Evolutionary conservation across 2,797 vertebrate genomes (phyloP).

Genomic region (Diglossa cyanea): DNA sequence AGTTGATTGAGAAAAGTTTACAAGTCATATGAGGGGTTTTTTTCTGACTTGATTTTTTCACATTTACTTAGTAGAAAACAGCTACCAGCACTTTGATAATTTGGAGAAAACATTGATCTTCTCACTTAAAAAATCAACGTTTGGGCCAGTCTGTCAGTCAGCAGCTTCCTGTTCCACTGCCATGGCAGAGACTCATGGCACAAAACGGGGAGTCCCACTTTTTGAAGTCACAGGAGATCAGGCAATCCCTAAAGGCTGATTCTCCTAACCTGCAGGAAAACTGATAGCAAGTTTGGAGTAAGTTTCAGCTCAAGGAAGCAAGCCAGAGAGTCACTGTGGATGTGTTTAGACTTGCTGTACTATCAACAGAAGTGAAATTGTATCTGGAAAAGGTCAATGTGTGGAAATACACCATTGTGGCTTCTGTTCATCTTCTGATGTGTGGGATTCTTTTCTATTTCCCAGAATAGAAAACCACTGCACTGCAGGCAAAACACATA

Average conservation of each 20-base stretch:
- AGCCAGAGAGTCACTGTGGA: neutral
- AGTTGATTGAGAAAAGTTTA: neutral
- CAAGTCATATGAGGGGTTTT: neutral
- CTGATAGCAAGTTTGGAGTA: neutral
- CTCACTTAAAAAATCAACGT: neutral
- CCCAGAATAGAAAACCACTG: neutral
- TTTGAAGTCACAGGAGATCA: neutral
- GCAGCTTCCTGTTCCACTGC: neutral
- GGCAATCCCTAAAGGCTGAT: neutral
- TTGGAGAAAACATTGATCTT: neutral
- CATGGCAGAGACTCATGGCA: neutral
- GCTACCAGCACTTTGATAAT: neutral
- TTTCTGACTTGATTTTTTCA: neutral
- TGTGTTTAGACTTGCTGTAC: neutral
- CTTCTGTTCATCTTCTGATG: neutral
- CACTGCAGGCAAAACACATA: neutral
- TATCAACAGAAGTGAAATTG: neutral
- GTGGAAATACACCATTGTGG: neutral
- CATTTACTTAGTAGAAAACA: neutral
- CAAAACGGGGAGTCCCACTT: neutral
- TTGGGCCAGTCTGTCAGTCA: neutral
- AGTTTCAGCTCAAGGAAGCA: neutral
- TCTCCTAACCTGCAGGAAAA: neutral
- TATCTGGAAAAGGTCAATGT: neutral
- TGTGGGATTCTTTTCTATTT: neutral